Evolutionary conservation across 2,797 vertebrate genomes (phyloP).

Genomic region (Myripristis jacobus): DNA sequence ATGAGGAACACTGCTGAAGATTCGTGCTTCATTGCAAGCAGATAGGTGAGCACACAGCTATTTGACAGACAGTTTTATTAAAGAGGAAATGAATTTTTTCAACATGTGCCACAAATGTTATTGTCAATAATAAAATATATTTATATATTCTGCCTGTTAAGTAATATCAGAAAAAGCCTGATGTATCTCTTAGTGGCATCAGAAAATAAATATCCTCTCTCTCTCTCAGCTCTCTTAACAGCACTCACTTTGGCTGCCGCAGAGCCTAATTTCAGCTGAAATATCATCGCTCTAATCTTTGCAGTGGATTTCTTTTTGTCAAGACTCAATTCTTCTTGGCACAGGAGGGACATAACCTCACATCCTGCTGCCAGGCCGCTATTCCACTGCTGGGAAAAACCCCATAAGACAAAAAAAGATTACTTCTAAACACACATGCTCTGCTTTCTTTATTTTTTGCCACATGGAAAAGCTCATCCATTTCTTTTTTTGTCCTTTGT

Average conservation of each 20-base stretch:
- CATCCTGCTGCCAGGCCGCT: conserved; percentile 58
- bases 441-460: conserved; percentile 12
- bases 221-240: conserved; percentile 15
- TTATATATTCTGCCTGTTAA: conserved; percentile 32
- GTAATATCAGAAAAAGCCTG: conserved; percentile 42
- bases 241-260: conserved; percentile 32
- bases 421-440: conserved; percentile 48
- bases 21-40: conserved; percentile 33
- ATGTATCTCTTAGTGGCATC: conserved; percentile 52
- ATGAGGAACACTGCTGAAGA: conserved; percentile 24
- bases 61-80: conserved; percentile 64
- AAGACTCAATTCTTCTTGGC: conserved; percentile 65
- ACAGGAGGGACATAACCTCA: conserved; percentile 51
- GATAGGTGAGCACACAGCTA: conserved; percentile 23
- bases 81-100: conserved; percentile 33
- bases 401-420: conserved; percentile 39
- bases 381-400: conserved; percentile 61
- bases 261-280: conserved; percentile 66
- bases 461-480: conserved; percentile 25
- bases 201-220: conserved; percentile 27
- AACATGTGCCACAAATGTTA: conserved; percentile 40
- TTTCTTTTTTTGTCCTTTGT: conserved; percentile 30
- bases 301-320: conserved; percentile 64
- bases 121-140: conserved; percentile 57
- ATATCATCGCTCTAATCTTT: conserved; percentile 72